These are phyloP conservation scores for Melanotaenia boesemani DNA, from an alignment of 2,797 vertebrate species.

Conservation along the genomic window DNA sequence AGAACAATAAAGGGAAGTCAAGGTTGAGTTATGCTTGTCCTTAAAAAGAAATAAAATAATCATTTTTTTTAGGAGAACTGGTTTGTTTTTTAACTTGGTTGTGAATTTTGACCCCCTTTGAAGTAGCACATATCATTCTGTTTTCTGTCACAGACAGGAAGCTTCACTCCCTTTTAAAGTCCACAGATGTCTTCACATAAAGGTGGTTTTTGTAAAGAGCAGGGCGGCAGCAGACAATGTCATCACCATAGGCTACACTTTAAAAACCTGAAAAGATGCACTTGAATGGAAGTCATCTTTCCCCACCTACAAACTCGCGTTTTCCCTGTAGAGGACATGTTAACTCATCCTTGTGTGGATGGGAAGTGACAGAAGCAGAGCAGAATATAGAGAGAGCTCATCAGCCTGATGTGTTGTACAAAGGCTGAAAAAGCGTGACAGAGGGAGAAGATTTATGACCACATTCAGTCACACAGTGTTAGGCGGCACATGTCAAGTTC, in stretches of 20 bases:
- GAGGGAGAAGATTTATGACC: conserved; percentile 26
- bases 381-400: conserved; percentile 49
- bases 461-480: conserved; percentile 1
- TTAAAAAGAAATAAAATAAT: background rate
- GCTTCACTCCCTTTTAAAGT: conserved; percentile 7
- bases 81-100: background rate
- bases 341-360: conserved; percentile 53
- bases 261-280: conserved; percentile 34
- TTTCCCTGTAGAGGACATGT: conserved; percentile 35
- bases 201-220: conserved; percentile 29
- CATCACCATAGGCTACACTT: conserved; percentile 62
- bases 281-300: conserved; percentile 20
- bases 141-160: conserved; percentile 6
- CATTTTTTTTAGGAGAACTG: background rate
- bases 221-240: conserved; percentile 41
- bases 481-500: conserved; percentile 18
- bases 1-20: background rate
- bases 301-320: conserved; percentile 16
- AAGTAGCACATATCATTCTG: background rate
- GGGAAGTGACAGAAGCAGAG: conserved; percentile 63
- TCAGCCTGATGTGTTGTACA: conserved; percentile 50
- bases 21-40: background rate
- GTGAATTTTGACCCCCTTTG: background rate
- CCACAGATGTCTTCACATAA: background rate
- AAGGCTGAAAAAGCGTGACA: conserved; percentile 24